Base-by-base conservation (phyloP, 2,888 invertebrate species). In the Caenorhabditis sinica region DNA sequence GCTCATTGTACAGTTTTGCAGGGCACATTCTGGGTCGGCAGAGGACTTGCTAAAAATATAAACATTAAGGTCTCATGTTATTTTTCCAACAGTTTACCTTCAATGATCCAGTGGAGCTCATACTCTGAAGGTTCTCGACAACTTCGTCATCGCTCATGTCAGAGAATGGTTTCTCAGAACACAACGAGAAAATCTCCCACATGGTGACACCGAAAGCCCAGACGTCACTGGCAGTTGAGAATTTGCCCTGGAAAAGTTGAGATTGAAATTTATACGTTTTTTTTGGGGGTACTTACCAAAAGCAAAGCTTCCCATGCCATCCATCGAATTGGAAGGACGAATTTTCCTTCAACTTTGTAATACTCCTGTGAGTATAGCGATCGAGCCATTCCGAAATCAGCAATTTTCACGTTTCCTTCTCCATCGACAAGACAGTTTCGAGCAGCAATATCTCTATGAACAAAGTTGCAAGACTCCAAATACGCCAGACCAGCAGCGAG, bases 401-500 rank as follows among this genome's bases (percentile, higher is more conserved):
- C 83, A 33, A 89, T 88, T 94, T 96, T 96, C 85, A 96, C 95
- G 63, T 87, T 89, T 60, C 90, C 90, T 76, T 91, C 89, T 36
- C 95, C 95, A 87, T 96, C 96, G 81, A 97, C 95, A 83, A 97
- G 94, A 93, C 96, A 96, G 93, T 97, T 97, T 93, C 97, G 82
- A 51, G 96, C 95, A 69, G 96, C 96, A 58, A 89, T 86, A 56
- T 89, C 87, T 71, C 87, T 82, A 93, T 97, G 97, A 66, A 97
- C 96, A 93, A 97, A 96, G 94, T 96, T 96, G 88, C 96, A 94
- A 65, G 96, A 95, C 94, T 97, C 95, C 91, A 97, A 94, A 93
- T 97, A 97, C 92, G 96, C 95, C 96, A 97, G 96, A 17, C 97
- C 97, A 4, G 96, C 95, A 1, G 97, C 96, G 87, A 97, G 95